These are phyloP conservation scores for Cinara cedri DNA, from an alignment of 2,888 invertebrate species.

Conservation along the genomic window DNA sequence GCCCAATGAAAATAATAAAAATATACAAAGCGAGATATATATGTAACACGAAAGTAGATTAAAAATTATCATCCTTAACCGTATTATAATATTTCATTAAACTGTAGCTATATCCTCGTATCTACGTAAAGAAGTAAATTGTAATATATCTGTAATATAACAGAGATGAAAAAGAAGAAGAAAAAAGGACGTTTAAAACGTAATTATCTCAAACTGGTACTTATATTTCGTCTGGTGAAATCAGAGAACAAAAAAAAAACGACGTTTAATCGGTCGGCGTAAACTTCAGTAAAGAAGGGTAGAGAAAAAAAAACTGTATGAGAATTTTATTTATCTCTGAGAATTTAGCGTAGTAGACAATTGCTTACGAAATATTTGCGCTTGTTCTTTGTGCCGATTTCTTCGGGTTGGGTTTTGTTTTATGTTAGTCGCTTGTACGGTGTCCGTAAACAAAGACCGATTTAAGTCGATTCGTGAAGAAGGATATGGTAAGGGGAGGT, in stretches of 20 bases:
- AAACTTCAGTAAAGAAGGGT: conserved; percentile 32
- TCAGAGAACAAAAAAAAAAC: not conserved
- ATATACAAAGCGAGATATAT: conserved; percentile 16
- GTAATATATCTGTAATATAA: not conserved
- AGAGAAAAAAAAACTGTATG: conserved; percentile 20
- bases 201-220: not conserved
- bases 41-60: conserved; percentile 2
- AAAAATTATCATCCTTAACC: no score
- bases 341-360: conserved; percentile 33
- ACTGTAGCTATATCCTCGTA: not conserved
- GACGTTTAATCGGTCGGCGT: conserved; percentile 43
- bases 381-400: conserved; percentile 37
- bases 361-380: conserved; percentile 43
- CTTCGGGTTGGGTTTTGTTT: conserved; percentile 13
- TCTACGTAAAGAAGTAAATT: not conserved
- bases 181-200: not conserved
- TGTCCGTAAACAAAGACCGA: conserved; percentile 40
- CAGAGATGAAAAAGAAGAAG: not conserved
- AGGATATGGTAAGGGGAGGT: not conserved
- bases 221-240: not conserved
- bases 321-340: conserved; percentile 32
- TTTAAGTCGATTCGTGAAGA: not conserved
- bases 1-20: conserved; percentile 16
- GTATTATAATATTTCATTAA: no score
- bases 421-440: not conserved